Evolutionary conservation across 2,113 vertebrate genomes (phyloP).

Genomic region (Anoplopoma fimbria): DNA sequence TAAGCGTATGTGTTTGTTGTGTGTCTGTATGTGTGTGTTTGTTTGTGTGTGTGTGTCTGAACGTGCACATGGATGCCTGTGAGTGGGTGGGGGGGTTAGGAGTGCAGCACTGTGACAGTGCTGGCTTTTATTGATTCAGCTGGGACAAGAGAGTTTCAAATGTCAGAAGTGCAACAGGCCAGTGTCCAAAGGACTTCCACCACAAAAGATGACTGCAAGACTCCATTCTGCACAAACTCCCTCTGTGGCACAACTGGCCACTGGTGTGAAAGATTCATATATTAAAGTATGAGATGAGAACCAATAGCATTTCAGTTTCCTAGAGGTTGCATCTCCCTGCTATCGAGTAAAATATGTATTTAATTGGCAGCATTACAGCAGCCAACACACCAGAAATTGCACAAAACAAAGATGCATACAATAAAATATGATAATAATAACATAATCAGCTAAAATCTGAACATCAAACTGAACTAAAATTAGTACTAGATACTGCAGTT

Average conservation of each 20-base stretch:
- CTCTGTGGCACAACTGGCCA: conserved; percentile 14
- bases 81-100: conserved; percentile 45
- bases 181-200: conserved; percentile 35
- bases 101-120: conserved; percentile 66
- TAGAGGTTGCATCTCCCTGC: background rate
- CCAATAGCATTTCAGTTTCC: background rate
- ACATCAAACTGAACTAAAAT: background rate
- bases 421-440: background rate
- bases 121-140: conserved; percentile 79
- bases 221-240: conserved; percentile 35
- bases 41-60: background rate
- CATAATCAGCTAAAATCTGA: too few relatives aligned
- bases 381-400: background rate
- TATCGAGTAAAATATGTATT: background rate
- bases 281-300: background rate
- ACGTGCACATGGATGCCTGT: conserved; percentile 13
- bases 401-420: background rate
- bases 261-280: background rate
- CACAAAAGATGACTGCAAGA: conserved; percentile 33
- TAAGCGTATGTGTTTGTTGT: conserved; percentile 42
- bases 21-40: background rate
- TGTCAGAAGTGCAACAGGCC: conserved; percentile 43
- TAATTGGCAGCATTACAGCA: background rate
- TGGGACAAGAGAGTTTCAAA: conserved; percentile 53
- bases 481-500: background rate